phyloP scores from a whole-genome alignment of 1,140 invertebrate genomes.

The Chlorops oryzae region DNA sequence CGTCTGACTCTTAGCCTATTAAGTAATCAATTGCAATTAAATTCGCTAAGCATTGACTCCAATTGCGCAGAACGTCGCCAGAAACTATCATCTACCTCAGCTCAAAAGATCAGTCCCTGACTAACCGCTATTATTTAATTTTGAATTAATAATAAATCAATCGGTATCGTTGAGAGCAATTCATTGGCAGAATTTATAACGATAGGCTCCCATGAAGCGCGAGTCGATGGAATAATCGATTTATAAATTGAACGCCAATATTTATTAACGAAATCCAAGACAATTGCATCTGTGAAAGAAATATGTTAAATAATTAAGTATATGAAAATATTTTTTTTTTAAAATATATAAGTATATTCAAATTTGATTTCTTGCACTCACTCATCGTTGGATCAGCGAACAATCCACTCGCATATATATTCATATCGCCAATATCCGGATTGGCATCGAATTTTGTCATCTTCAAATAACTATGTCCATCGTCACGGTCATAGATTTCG shows the following conservation, averaged over 20 bases:
- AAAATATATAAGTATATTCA: neutral
- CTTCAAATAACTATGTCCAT: constrained; percentile 38
- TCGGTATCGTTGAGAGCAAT: constrained; percentile 36
- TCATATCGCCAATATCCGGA: constrained; percentile 39
- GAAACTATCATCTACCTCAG: too few relatives aligned
- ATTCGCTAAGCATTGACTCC: too few relatives aligned
- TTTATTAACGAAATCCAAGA: constrained; percentile 44
- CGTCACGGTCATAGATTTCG: constrained; percentile 35
- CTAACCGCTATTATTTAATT: too few relatives aligned
- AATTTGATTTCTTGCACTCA: constrained; percentile 19
- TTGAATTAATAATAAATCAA: too few relatives aligned
- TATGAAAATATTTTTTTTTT: neutral
- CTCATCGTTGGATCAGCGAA: constrained; percentile 42
- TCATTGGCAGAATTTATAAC: constrained; percentile 32
- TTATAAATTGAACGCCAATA: constrained; percentile 39
- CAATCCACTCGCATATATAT: constrained; percentile 37
- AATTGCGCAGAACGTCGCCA: too few relatives aligned
- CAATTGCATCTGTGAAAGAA: constrained; percentile 28
- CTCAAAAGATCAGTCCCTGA: too few relatives aligned
- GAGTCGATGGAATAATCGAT: constrained; percentile 35
- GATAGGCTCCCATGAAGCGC: constrained; percentile 34
- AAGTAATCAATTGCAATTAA: too few relatives aligned
- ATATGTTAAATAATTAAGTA: neutral
- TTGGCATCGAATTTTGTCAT: constrained; percentile 35
- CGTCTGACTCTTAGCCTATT: too few relatives aligned